These are phyloP conservation scores for Gymnorhina tibicen DNA, from an alignment of 2,113 vertebrate genomes.

Conservation along the genomic window DNA sequence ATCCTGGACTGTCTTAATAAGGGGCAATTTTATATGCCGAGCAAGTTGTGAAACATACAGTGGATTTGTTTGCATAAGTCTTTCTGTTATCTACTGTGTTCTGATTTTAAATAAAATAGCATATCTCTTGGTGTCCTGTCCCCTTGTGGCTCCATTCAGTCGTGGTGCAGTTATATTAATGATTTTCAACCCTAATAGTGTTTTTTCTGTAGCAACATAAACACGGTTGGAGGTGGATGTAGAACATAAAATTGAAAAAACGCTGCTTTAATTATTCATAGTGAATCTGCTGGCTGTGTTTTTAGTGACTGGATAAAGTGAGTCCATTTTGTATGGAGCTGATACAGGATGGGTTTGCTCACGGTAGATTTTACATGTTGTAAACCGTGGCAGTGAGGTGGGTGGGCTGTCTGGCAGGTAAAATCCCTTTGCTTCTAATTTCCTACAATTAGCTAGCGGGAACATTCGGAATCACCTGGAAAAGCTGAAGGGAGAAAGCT, in stretches of 20 bases:
- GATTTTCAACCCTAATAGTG: background rate
- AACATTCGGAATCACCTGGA: background rate
- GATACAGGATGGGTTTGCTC: background rate
- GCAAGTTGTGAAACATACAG: slow-evolving; percentile 47
- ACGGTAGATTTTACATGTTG: fast-evolving
- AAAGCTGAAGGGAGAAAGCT: background rate
- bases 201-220: background rate
- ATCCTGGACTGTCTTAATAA: background rate
- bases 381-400: fast-evolving
- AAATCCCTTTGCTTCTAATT: background rate
- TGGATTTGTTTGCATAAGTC: slow-evolving; percentile 58
- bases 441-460: background rate
- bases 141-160: background rate
- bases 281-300: background rate
- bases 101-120: slow-evolving; percentile 66
- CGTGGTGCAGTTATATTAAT: fast-evolving
- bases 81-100: slow-evolving; percentile 64
- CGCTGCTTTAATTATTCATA: background rate
- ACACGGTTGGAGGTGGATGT: background rate
- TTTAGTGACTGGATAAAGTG: background rate
- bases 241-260: background rate
- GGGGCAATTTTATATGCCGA: background rate
- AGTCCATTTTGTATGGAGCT: background rate
- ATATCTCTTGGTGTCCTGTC: background rate
- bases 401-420: background rate